A percentile compares a stretch with the other conserved stretches of the same genome.
phyloP scores from a whole-genome alignment of 2,113 vertebrate genomes.

The Merops nubicus region DNA sequence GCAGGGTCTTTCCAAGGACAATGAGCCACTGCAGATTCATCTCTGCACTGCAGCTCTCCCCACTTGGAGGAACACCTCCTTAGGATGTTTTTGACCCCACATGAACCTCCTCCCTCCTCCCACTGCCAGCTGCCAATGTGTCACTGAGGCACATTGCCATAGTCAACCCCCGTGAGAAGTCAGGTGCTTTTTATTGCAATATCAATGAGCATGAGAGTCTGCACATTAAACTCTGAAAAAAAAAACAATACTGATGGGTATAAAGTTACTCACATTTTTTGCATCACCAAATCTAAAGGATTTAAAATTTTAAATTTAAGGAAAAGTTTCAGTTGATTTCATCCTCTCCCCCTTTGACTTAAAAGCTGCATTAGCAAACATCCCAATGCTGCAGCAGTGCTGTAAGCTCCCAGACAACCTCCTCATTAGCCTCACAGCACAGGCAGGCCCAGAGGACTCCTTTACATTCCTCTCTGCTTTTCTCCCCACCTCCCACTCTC shows the following conservation, averaged over 20 bases:
- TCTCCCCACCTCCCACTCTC: neutral
- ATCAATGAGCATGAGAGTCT: neutral
- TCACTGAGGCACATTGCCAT: constrained; percentile 14
- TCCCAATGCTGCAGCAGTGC: neutral
- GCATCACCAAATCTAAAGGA: neutral
- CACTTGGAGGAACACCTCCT: neutral
- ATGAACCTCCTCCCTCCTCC: neutral
- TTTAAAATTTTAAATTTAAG: neutral
- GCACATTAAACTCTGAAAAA: neutral
- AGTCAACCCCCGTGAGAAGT: neutral
- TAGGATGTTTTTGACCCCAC: neutral
- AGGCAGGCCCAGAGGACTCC: neutral
- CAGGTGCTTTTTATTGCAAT: neutral
- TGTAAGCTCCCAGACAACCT: neutral
- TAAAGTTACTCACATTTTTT: neutral
- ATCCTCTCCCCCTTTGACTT: neutral
- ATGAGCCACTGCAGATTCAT: neutral
- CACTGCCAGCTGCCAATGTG: constrained; percentile 7
- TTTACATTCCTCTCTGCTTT: neutral
- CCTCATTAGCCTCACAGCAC: neutral
- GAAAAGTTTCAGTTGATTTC: neutral
- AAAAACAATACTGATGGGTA: neutral
- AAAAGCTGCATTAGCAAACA: neutral
- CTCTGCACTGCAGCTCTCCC: neutral
- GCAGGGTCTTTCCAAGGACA: neutral